Percentiles rank a stretch among this genome's conserved stretches.
Conservation (phyloP, 37 sponge, comb jelly and placozoan genomes). For the Aphrocallistes beatrix region DNA sequence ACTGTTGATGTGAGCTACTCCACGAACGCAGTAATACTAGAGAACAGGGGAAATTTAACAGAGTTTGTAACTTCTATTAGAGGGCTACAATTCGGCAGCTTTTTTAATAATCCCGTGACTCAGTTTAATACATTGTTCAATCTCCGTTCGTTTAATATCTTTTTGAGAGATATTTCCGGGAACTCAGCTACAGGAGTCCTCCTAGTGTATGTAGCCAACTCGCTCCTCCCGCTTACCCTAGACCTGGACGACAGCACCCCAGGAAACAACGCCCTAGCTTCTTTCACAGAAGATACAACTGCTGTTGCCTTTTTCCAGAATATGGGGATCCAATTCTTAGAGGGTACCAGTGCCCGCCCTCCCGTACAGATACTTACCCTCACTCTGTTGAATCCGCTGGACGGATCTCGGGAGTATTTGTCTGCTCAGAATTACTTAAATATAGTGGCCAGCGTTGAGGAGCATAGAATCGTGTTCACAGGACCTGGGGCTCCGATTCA, state of each 20-base stretch:
- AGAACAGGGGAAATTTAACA: not conserved
- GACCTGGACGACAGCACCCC: conserved; percentile 9
- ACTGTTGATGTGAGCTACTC: not conserved
- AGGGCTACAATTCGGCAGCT: not conserved
- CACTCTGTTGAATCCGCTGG: not conserved
- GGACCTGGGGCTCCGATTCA: not conserved
- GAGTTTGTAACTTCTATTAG: not conserved
- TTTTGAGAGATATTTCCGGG: not conserved
- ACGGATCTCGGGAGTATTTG: not conserved
- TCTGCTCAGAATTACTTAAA: not conserved
- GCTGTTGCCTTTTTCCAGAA: not conserved
- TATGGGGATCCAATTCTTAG: not conserved
- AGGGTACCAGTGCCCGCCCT: not conserved
- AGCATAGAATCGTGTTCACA: not conserved
- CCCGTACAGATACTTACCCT: not conserved
- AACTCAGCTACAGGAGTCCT: not conserved
- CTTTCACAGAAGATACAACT: not conserved
- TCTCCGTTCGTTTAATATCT: not conserved
- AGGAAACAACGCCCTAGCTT: not conserved
- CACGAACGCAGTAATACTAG: not conserved
- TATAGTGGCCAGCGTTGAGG: not conserved
- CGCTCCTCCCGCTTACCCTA: not conserved
- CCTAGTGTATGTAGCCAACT: not conserved
- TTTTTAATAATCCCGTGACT: not conserved
- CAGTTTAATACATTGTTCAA: not conserved